These are phyloP conservation scores for Haliclona indistincta DNA, from an alignment of 37 sponge, comb jelly and placozoan genomes.

Conservation along the genomic window DNA sequence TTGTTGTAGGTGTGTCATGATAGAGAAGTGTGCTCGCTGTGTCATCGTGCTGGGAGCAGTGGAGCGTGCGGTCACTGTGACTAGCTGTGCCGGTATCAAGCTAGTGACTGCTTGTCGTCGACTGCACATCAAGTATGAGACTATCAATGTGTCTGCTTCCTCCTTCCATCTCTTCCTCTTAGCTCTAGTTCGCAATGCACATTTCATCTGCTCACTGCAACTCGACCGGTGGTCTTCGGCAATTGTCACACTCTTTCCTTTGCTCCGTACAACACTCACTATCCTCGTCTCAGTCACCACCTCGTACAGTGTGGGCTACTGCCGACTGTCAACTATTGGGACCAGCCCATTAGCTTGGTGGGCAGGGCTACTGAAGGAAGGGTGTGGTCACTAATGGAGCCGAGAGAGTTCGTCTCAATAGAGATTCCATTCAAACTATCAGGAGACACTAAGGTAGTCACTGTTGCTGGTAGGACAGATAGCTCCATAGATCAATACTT, in stretches of 20 bases:
- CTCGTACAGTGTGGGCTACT: slow-evolving; percentile 31
- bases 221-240: slow-evolving; percentile 50
- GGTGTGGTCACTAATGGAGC: slow-evolving; percentile 44
- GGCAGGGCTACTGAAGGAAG: slow-evolving; percentile 30
- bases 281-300: slow-evolving; percentile 60
- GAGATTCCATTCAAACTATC: slow-evolving; percentile 52
- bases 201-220: slow-evolving; percentile 48
- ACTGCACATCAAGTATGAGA: slow-evolving; percentile 65
- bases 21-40: slow-evolving; percentile 82
- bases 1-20: slow-evolving; percentile 12
- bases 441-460: slow-evolving; percentile 35
- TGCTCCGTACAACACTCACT: slow-evolving; percentile 79
- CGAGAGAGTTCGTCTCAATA: slow-evolving; percentile 30
- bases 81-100: slow-evolving; percentile 57
- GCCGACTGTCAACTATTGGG: slow-evolving; percentile 42
- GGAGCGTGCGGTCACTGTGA: slow-evolving; percentile 38
- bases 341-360: slow-evolving; percentile 23
- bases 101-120: slow-evolving; percentile 64
- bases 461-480: background rate
- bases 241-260: slow-evolving; percentile 38
- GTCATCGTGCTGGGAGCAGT: slow-evolving; percentile 79
- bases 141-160: background rate
- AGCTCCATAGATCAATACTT: background rate
- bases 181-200: slow-evolving; percentile 59
- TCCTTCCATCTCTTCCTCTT: background rate